Conservation (phyloP, 2,113 vertebrate species). For the Mobula hypostoma region DNA sequence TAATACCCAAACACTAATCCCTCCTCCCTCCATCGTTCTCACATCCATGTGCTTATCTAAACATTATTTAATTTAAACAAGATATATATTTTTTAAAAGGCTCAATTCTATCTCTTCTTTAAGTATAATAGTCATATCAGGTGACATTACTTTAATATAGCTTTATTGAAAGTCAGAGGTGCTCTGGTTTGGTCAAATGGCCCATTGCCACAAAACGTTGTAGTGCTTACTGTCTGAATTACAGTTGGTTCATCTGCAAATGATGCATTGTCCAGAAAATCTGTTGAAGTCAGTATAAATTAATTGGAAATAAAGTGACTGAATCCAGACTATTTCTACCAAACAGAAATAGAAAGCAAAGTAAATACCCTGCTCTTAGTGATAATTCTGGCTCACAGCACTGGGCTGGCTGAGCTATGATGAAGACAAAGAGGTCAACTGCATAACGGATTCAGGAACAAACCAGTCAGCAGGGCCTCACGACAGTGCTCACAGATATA, state of each 20-base stretch:
- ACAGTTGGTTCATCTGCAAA: not conserved
- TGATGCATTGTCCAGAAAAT: slow-evolving; percentile 10
- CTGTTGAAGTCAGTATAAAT: not conserved
- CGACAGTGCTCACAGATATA: not conserved
- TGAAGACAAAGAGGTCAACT: slow-evolving; percentile 34
- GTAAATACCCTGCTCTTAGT: not conserved
- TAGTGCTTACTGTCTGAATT: not conserved
- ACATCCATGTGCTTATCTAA: too few relatives aligned
- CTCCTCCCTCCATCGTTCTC: too few relatives aligned
- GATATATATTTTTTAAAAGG: too few relatives aligned
- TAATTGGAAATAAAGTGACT: slow-evolving; percentile 1
- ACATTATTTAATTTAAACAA: too few relatives aligned
- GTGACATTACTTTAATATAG: not conserved
- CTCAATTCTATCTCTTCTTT: not conserved
- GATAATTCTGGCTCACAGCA: not conserved
- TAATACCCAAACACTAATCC: too few relatives aligned
- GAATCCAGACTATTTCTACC: not conserved
- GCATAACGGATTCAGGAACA: slow-evolving; percentile 4
- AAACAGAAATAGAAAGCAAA: not conserved
- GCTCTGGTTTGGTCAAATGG: not conserved
- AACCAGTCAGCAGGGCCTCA: slow-evolving; percentile 13
- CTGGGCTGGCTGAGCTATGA: slow-evolving; percentile 30
- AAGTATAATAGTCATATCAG: not conserved
- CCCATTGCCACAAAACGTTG: not conserved
- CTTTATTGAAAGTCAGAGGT: not conserved